Conservation (phyloP, 2,797 vertebrate species). For the Muraenolepis orangiensis region DNA sequence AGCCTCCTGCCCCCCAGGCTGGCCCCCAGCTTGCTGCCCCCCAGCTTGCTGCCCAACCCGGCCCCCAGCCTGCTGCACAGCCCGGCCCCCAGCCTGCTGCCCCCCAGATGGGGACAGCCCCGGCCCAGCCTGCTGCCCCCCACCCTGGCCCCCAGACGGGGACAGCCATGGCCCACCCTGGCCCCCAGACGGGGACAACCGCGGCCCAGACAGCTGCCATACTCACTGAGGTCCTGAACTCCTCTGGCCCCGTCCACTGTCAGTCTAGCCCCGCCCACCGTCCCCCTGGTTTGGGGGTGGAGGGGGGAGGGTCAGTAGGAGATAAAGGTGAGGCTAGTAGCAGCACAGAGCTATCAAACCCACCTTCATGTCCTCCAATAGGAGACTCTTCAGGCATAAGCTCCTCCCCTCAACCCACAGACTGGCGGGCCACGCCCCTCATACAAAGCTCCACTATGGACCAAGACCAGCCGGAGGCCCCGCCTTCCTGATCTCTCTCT, state of each 20-base stretch:
- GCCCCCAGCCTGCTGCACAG: too few species aligned
- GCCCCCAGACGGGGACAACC: background rate
- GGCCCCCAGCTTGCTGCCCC: background rate
- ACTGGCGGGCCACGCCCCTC: constrained; percentile 44
- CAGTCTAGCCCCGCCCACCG: background rate
- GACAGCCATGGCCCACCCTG: accelerated
- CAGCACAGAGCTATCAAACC: constrained; percentile 8
- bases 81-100: too few species aligned
- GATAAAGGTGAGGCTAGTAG: background rate
- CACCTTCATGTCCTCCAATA: constrained; percentile 26
- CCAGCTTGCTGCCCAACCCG: too few species aligned
- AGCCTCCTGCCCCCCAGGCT: background rate
- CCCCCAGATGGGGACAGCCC: background rate
- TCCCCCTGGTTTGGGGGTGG: constrained; percentile 3
- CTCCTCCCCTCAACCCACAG: constrained; percentile 27
- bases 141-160: background rate
- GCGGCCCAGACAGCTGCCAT: constrained; percentile 78
- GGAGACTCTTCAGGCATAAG: constrained; percentile 12
- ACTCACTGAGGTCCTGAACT: constrained; percentile 81
- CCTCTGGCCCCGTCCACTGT: constrained; percentile 35
- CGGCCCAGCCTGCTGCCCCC: background rate
- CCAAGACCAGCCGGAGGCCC: constrained; percentile 39
- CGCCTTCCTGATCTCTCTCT: constrained; percentile 54
- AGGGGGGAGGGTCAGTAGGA: constrained; percentile 5
- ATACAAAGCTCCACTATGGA: constrained; percentile 43